Evolutionary conservation across 2,888 invertebrate genomes (phyloP).

Genomic region (Opisthograptis luteolata): DNA sequence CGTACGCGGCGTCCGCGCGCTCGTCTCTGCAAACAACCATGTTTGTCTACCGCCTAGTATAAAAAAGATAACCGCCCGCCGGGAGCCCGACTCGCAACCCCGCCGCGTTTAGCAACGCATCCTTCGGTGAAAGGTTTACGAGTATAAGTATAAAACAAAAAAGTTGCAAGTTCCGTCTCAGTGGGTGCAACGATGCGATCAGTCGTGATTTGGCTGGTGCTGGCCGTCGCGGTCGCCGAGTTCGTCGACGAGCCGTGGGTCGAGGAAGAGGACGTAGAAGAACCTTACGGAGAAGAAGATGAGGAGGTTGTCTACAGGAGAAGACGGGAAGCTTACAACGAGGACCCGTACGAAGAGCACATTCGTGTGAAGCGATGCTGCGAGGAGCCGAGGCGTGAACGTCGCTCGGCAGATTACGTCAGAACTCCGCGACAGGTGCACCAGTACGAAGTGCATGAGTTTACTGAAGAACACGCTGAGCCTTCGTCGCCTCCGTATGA

Average conservation of each 20-base stretch:
- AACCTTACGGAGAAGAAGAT: conserved; percentile 67
- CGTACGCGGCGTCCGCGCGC: conserved; percentile 55
- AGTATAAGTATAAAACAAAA: conserved; percentile 71
- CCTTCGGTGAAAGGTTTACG: conserved; percentile 67
- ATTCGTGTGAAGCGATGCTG: conserved; percentile 62
- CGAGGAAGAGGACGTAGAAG: conserved; percentile 44
- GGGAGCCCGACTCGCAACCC: conserved; percentile 33
- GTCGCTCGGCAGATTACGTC: conserved; percentile 50
- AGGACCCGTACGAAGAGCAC: conserved; percentile 62
- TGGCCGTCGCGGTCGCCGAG: conserved; percentile 58
- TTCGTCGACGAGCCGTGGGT: conserved; percentile 35
- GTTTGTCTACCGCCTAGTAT: conserved; percentile 56
- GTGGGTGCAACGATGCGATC: conserved; percentile 62
- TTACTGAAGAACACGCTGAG: conserved; percentile 56
- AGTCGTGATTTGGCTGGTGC: conserved; percentile 52
- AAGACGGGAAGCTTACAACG: conserved; percentile 54
- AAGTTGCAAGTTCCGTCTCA: conserved; percentile 55
- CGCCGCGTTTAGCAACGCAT: conserved; percentile 58
- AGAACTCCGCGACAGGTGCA: conserved; percentile 64
- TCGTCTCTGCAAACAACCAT: conserved; percentile 54
- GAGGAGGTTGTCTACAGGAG: conserved; percentile 50
- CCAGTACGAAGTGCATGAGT: conserved; percentile 75
- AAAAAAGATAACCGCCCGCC: conserved; percentile 45
- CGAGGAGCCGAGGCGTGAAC: conserved; percentile 42
- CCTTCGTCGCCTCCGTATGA: conserved; percentile 65